A percentile compares a stretch with the other conserved stretches of the same genome.
Evolutionary conservation across 2,113 vertebrate genomes (phyloP).

Genomic region (Pogonocichla stellata): DNA sequence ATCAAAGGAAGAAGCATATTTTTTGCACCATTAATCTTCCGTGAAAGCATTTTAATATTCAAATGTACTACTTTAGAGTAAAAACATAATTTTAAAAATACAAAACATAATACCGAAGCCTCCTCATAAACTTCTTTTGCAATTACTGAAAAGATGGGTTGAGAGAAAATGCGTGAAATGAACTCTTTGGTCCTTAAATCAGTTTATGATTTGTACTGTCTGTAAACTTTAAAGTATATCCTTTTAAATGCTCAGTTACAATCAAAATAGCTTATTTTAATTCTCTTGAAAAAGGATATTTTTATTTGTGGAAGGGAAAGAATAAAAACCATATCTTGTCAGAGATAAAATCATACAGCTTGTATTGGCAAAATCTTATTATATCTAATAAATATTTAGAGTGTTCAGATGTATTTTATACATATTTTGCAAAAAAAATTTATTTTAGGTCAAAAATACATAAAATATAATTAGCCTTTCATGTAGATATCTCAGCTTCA

Average conservation of each 20-base stretch:
- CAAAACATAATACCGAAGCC: fast-evolving
- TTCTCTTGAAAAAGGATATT: background rate
- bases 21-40: constrained; percentile 19
- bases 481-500: background rate
- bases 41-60: constrained; percentile 43
- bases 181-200: background rate
- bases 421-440: background rate
- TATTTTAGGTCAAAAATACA: background rate
- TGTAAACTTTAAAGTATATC: background rate
- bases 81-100: background rate
- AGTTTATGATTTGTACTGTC: background rate
- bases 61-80: background rate
- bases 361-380: background rate
- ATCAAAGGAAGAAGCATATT: background rate
- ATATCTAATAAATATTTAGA: background rate
- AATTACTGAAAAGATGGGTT: background rate
- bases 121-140: background rate
- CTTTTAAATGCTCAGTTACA: background rate
- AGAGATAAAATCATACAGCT: background rate
- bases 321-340: background rate
- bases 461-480: background rate
- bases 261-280: background rate
- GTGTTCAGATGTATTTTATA: background rate
- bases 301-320: background rate
- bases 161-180: background rate